These are phyloP conservation scores for Callithrix jacchus DNA, from an alignment of 2,113 vertebrate species.

Conservation along the genomic window DNA sequence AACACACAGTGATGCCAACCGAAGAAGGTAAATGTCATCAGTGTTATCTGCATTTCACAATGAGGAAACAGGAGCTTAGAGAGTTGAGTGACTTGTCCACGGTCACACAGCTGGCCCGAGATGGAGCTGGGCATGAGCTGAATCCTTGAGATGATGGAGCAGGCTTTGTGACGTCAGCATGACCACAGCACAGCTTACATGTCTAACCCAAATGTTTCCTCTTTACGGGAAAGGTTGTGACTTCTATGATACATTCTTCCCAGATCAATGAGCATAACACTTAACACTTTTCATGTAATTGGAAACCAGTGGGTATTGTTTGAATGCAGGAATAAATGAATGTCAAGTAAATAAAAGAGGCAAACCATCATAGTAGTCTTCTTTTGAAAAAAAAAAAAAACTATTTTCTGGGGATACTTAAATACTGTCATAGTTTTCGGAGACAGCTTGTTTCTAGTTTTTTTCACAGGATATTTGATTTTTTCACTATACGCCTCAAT, in stretches of 20 bases:
- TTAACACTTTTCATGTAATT: background rate
- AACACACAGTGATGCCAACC: background rate
- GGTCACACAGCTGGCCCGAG: background rate
- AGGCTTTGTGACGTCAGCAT: background rate
- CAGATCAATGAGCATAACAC: background rate
- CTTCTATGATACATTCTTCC: background rate
- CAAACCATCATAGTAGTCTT: background rate
- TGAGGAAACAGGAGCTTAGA: no score
- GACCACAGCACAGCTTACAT: background rate
- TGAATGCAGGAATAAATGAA: background rate
- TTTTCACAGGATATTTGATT: no score
- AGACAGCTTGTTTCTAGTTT: no score
- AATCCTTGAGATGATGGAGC: background rate
- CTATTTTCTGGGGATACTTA: no score
- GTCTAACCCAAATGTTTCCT: background rate
- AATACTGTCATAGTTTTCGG: no score
- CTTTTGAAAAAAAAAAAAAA: background rate
- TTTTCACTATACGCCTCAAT: no score
- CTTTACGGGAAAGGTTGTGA: background rate
- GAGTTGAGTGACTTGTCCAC: background rate
- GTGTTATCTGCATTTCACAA: no score
- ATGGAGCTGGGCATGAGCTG: background rate
- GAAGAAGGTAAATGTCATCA: background rate
- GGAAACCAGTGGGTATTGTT: background rate
- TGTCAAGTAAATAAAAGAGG: background rate